These are phyloP conservation scores for Hydriomena furcata DNA, from an alignment of 2,888 invertebrate species.

Conservation along the genomic window DNA sequence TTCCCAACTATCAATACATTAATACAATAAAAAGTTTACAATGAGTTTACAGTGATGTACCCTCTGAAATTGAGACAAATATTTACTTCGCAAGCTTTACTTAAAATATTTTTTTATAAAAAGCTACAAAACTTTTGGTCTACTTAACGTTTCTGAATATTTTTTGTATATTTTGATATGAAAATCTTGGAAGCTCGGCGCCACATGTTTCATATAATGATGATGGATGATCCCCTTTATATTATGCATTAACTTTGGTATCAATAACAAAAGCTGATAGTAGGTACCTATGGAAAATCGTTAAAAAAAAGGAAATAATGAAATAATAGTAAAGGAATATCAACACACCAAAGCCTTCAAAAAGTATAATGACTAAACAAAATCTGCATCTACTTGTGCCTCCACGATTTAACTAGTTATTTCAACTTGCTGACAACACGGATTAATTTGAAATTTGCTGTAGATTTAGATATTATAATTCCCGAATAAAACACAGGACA, in stretches of 20 bases:
- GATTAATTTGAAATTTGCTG: too few species aligned
- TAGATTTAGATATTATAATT: too few species aligned
- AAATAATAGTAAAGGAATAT: too few species aligned
- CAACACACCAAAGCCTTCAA: too few species aligned
- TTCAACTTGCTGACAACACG: too few species aligned
- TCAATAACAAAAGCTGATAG: conserved; percentile 25
- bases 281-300: conserved; percentile 24
- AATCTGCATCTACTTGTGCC: too few species aligned
- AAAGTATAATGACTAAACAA: too few species aligned
- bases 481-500: too few species aligned
- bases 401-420: too few species aligned
- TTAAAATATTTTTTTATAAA: not conserved
- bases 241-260: conserved; percentile 29
- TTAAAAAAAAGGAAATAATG: too few species aligned
- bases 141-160: conserved; percentile 9
- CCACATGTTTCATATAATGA: conserved; percentile 31
- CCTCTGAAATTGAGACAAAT: conserved; percentile 7
- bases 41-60: not conserved
- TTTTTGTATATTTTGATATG: conserved; percentile 25
- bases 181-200: conserved; percentile 21
- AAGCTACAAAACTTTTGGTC: not conserved
- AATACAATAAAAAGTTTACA: not conserved
- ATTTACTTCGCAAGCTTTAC: conserved; percentile 3
- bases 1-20: too few species aligned
- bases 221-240: conserved; percentile 34